phyloP scores from a whole-genome alignment of 2,113 vertebrate species.

The Picathartes gymnocephalus region DNA sequence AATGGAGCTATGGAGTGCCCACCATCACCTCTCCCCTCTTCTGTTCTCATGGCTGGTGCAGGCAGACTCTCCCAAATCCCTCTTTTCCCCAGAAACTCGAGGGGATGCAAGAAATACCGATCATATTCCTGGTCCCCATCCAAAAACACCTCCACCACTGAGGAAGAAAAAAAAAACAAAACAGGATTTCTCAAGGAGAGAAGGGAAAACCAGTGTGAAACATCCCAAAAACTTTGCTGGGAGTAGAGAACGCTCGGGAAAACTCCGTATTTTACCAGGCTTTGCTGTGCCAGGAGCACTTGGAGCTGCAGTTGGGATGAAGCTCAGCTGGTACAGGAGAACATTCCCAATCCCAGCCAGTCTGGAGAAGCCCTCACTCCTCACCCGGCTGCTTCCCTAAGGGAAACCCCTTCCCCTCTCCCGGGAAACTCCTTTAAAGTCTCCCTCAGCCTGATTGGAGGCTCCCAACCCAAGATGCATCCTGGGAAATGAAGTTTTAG shows the following conservation, averaged over 20 bases:
- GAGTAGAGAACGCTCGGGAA: not conserved
- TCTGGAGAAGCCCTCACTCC: fast-evolving
- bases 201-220: fast-evolving
- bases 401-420: fast-evolving
- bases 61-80: not conserved
- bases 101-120: fast-evolving
- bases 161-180: not conserved
- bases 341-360: not conserved
- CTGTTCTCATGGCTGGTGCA: not conserved
- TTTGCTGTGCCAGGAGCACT: fast-evolving
- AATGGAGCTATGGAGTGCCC: fast-evolving
- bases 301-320: not conserved
- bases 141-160: fast-evolving
- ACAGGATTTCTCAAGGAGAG: not conserved
- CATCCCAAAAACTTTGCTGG: fast-evolving
- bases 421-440: not conserved
- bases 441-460: not conserved
- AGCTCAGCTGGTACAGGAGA: fast-evolving
- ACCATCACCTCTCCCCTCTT: not conserved
- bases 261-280: not conserved
- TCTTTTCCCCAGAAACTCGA: not conserved
- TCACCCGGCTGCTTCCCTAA: not conserved
- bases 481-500: constrained; percentile 6
- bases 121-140: fast-evolving
- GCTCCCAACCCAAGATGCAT: not conserved